Evolutionary conservation across 2,888 invertebrate species (phyloP), one percentile per base, ranked within the genome.

Genomic region (Sphaerophoria taeniata): DNA sequence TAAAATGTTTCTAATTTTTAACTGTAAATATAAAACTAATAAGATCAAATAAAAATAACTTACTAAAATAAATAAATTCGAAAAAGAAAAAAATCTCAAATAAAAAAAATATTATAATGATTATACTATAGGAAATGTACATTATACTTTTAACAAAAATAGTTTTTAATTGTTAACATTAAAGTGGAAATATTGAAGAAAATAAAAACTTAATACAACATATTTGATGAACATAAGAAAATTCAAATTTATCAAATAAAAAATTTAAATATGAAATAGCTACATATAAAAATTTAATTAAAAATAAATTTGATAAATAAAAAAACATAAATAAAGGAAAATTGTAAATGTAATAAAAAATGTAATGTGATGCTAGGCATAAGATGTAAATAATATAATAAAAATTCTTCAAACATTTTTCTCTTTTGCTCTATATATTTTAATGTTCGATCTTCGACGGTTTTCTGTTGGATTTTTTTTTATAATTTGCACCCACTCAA

Each of bases 371-470:
- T 85, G 80, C 80, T 85, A 85, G 85, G 24, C 61, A 61, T 85
- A 85, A 85, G 85, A 65, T 85, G 85, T 85, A 85, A 31, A 85
- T 76, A 85, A 85, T 85, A 85, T 76, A 85, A 85, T 85, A 81
- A 85, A 85, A 79, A 84, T 79, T 80, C 84, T 84, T 84, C 84
- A 84, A 84, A 75, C 72, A 84, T 56, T 71, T 69, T 53, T 49
- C n/a, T 53, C 24, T 7, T 33, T 67, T 61, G 60, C 34, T 77
- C 77, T 56, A 36, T 56, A 70, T 60, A 60, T 60, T 60, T 39
- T 58, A 53, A 45, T 36, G 0, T 70, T 56, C 43, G 61, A 12
- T 47, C n/a, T 71, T 45, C 6, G 11, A 39, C 4, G 14, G 34
- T 43, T 39, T 69, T 51, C 12, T 45, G n/a, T n/a, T n/a, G n/a